Evolutionary conservation across 2,113 vertebrate genomes (phyloP).

Genomic region (Fregetta grallaria): DNA sequence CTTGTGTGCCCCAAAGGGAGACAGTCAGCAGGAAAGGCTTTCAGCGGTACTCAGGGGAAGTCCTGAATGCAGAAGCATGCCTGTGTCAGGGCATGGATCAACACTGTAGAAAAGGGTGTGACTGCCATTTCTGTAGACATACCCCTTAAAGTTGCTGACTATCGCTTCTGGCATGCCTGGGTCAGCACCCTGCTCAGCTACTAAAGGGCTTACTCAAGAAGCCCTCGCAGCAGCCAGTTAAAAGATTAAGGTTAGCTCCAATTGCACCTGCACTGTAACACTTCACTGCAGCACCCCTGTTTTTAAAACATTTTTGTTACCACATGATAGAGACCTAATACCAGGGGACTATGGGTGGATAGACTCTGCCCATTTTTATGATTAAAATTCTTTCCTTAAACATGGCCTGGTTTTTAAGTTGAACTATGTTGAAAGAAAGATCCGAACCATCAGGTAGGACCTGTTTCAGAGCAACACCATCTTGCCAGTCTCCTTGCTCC

Average conservation of each 20-base stretch:
- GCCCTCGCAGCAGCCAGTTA: background rate
- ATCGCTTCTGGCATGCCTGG: background rate
- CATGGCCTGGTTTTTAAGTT: background rate
- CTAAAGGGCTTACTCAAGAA: background rate
- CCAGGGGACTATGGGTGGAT: background rate
- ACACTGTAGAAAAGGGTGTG: background rate
- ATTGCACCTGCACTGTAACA: background rate
- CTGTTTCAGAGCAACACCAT: background rate
- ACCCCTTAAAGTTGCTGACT: background rate
- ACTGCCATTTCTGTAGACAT: background rate
- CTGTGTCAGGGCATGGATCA: background rate
- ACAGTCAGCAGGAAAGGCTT: background rate
- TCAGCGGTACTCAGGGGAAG: background rate
- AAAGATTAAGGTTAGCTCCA: background rate
- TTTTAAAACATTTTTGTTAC: background rate
- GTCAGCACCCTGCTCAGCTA: background rate
- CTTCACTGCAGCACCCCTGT: background rate
- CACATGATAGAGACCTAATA: background rate
- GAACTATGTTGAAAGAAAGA: slow-evolving; percentile 22
- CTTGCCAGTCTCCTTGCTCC: background rate
- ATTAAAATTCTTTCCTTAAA: background rate
- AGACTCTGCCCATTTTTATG: slow-evolving; percentile 3
- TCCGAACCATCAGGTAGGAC: slow-evolving; percentile 33
- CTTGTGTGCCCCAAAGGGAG: background rate
- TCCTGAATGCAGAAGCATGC: background rate